Conservation (phyloP, 2,797 vertebrate genomes). For the Thaleichthys pacificus region DNA sequence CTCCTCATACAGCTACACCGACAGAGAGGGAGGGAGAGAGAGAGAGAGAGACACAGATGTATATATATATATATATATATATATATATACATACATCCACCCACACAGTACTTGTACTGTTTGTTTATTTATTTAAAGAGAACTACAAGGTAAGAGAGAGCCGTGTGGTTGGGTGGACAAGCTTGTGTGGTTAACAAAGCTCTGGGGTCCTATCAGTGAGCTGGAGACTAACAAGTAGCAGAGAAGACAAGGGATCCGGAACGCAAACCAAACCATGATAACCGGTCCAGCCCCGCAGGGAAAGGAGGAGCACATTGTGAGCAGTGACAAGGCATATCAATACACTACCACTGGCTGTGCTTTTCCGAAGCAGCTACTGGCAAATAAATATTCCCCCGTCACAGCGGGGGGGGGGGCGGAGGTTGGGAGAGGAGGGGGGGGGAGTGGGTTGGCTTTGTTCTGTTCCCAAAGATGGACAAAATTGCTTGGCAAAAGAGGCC, state of each 20-base stretch:
- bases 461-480: constrained; percentile 26
- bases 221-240: constrained; percentile 1
- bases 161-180: too few species aligned
- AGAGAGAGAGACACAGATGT: too few species aligned
- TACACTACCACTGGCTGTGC: not conserved
- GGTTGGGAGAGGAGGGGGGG: too few species aligned
- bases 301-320: not conserved
- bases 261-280: constrained; percentile 1
- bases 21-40: too few species aligned
- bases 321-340: not conserved
- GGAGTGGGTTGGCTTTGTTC: constrained; percentile 1
- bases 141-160: too few species aligned
- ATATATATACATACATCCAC: too few species aligned
- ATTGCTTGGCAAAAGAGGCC: constrained; percentile 16
- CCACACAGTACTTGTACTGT: too few species aligned
- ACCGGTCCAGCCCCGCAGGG: constrained; percentile 1
- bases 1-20: too few species aligned
- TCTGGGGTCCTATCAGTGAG: not conserved
- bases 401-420: not conserved
- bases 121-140: too few species aligned
- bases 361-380: not conserved
- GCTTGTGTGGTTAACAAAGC: too few species aligned
- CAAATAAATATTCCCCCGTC: not conserved
- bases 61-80: too few species aligned
- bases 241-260: not conserved